Evolutionary conservation across 2,797 vertebrate species (phyloP).

Genomic region (Brachyalestes nurse): DNA sequence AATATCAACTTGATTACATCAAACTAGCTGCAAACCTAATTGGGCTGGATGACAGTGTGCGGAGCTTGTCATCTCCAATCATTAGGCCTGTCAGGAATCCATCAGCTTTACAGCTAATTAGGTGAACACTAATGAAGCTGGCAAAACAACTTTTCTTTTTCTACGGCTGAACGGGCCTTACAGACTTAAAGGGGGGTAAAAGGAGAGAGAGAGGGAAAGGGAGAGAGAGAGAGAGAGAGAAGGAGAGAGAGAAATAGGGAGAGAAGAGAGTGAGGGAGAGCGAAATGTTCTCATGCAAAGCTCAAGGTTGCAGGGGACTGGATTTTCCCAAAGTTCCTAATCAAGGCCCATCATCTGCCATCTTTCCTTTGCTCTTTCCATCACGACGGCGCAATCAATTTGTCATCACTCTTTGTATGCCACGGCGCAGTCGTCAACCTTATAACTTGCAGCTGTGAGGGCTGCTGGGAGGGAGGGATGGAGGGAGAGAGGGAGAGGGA

Average conservation of each 20-base stretch:
- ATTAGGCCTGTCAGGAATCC: slow-evolving; percentile 99
- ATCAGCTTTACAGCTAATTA: slow-evolving; percentile 99
- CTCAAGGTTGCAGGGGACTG: slow-evolving; percentile 86
- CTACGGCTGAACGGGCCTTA: slow-evolving; percentile 92
- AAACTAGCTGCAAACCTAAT: slow-evolving; percentile 98
- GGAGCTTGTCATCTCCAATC: slow-evolving; percentile 99
- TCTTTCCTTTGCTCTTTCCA: slow-evolving; percentile 85
- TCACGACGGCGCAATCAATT: slow-evolving; percentile 90
- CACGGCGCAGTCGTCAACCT: slow-evolving; percentile 87
- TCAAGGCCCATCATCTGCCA: slow-evolving; percentile 86
- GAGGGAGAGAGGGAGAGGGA: slow-evolving; percentile 45
- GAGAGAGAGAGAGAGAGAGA: slow-evolving; percentile 32
- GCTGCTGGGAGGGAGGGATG: slow-evolving; percentile 63
- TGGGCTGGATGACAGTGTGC: slow-evolving; percentile 96
- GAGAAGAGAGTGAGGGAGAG: slow-evolving; percentile 65
- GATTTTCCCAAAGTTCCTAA: slow-evolving; percentile 86
- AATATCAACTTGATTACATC: slow-evolving; percentile 99
- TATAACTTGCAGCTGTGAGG: slow-evolving; percentile 87
- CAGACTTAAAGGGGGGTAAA: slow-evolving; percentile 77
- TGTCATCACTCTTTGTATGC: slow-evolving; percentile 89
- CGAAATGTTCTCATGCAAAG: slow-evolving; percentile 76
- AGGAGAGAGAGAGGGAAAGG: slow-evolving; percentile 12
- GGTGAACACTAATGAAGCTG: slow-evolving; percentile 99
- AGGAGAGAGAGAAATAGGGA: slow-evolving; percentile 46
- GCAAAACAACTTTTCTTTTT: slow-evolving; percentile 99